These are phyloP conservation scores for Drosophila recens DNA, from an alignment of 2,888 invertebrate genomes.

Conservation along the genomic window DNA sequence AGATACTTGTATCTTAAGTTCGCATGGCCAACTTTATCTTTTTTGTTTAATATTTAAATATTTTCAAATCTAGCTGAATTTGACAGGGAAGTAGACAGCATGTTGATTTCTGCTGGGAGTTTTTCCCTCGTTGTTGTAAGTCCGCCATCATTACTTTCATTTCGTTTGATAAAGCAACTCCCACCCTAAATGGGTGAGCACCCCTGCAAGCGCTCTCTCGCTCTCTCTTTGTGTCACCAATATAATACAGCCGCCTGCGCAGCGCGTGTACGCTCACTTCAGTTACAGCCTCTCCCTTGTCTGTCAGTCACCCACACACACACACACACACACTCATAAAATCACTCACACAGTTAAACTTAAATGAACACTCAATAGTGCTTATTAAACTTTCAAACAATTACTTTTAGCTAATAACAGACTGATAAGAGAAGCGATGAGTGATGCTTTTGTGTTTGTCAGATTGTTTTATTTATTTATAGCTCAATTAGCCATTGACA, in stretches of 20 bases:
- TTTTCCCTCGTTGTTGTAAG: conserved; percentile 18
- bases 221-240: conserved; percentile 15
- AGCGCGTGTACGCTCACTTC: conserved; percentile 11
- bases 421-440: conserved; percentile 36
- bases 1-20: neutral
- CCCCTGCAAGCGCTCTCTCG: conserved; percentile 25
- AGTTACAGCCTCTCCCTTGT: conserved; percentile 23
- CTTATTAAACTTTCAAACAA: conserved; percentile 14
- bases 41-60: neutral
- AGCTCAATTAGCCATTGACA: conserved; percentile 36
- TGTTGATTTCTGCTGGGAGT: neutral
- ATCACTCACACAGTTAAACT: neutral
- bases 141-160: conserved; percentile 74
- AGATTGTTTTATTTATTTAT: conserved; percentile 39
- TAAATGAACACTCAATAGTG: conserved; percentile 11
- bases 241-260: conserved; percentile 26
- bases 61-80: neutral
- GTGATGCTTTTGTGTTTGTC: conserved; percentile 32
- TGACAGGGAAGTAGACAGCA: neutral
- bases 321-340: neutral
- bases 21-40: neutral
- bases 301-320: conserved; percentile 19
- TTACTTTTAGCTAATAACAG: conserved; percentile 16
- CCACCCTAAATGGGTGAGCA: conserved; percentile 61
- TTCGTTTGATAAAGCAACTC: conserved; percentile 71